Evolutionary conservation across 2,797 vertebrate genomes (phyloP).

Genomic region (Dromococcyx pavoninus): DNA sequence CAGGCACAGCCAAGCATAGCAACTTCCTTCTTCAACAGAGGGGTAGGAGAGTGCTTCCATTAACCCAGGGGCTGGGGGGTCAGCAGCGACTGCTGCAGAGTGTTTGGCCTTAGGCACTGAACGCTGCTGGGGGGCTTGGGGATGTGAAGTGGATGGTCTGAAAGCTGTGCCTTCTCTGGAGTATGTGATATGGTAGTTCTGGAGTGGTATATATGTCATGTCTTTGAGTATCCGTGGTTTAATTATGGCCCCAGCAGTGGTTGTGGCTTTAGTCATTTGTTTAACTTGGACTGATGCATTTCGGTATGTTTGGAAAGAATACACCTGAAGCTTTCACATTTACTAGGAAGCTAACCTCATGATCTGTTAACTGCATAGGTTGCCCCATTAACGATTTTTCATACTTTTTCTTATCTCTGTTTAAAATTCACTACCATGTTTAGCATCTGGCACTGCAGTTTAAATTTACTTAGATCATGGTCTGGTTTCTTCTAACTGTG

Average conservation of each 20-base stretch:
- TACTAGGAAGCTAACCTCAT: not conserved
- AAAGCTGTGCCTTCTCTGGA: not conserved
- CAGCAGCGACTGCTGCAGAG: not conserved
- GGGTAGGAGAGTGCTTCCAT: rapidly evolving
- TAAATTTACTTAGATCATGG: not conserved
- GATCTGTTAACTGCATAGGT: not conserved
- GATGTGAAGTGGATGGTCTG: not conserved
- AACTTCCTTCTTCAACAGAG: rapidly evolving
- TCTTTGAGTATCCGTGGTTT: not conserved
- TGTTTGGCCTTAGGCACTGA: rapidly evolving
- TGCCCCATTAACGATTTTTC: not conserved
- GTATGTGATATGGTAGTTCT: rapidly evolving
- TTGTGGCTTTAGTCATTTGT: rapidly evolving
- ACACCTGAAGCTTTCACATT: rapidly evolving
- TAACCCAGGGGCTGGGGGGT: rapidly evolving
- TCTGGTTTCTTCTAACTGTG: not conserved
- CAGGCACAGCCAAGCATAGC: rapidly evolving
- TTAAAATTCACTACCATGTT: not conserved
- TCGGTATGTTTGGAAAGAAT: not conserved
- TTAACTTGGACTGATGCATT: not conserved
- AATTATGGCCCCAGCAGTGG: not conserved
- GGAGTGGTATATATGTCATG: rapidly evolving
- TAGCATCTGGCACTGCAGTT: not conserved
- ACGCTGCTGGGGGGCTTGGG: not conserved
- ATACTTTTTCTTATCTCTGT: too few relatives aligned